phyloP scores from a whole-genome alignment of 1,140 invertebrate species.

The Doryteuthis pealeii region DNA sequence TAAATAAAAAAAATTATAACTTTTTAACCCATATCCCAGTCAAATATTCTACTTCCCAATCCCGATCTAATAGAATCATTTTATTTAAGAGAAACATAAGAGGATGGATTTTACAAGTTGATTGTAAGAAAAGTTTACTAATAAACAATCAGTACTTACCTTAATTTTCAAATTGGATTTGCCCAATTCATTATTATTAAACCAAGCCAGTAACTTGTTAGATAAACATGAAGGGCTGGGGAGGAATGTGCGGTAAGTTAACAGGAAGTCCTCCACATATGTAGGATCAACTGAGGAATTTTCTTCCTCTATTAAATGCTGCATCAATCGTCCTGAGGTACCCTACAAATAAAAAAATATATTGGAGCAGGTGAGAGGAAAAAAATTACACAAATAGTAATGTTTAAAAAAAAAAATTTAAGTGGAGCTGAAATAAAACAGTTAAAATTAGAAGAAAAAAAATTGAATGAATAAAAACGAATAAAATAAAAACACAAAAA shows the following conservation, averaged over 20 bases:
- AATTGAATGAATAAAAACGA: too few relatives aligned
- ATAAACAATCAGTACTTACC: background rate
- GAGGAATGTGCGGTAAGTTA: conserved; percentile 97
- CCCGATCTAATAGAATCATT: too few relatives aligned
- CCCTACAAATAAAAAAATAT: conserved; percentile 64
- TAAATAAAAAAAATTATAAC: too few relatives aligned
- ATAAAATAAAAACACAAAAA: too few relatives aligned
- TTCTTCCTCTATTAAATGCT: conserved; percentile 94
- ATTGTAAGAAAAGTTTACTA: too few relatives aligned
- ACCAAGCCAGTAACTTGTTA: conserved; percentile 85
- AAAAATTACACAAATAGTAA: background rate
- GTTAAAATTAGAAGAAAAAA: too few relatives aligned
- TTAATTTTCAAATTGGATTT: conserved; percentile 9
- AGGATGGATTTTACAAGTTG: too few relatives aligned
- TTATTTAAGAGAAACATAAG: too few relatives aligned
- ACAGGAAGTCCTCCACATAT: conserved; percentile 96
- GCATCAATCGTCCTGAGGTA: conserved; percentile 86
- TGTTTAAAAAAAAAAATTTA: too few relatives aligned
- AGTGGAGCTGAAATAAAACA: too few relatives aligned
- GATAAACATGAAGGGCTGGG: conserved; percentile 81
- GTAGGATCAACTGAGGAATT: conserved; percentile 86
- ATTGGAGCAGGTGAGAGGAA: background rate
- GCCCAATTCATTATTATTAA: conserved; percentile 62
- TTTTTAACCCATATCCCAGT: too few relatives aligned
- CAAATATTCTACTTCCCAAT: too few relatives aligned